These are phyloP conservation scores for Mastomys coucha DNA, from an alignment of 2,113 vertebrate genomes.

Conservation along the genomic window DNA sequence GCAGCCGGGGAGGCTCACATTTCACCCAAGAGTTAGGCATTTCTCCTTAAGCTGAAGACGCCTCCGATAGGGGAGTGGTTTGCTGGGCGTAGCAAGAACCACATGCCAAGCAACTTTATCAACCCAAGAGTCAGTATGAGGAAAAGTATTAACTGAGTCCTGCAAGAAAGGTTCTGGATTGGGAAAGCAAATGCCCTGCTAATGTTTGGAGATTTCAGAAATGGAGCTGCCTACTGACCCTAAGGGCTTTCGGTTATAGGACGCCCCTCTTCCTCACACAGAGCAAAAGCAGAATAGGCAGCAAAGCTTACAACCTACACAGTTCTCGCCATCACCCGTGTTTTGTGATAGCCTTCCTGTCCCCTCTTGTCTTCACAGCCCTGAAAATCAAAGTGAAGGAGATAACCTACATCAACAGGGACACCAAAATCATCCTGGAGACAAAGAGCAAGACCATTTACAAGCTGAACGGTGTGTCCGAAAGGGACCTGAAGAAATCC, in stretches of 20 bases:
- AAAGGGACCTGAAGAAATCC: conserved; percentile 94
- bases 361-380: conserved; percentile 85
- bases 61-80: conserved; percentile 69
- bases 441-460: conserved; percentile 98
- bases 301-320: background rate
- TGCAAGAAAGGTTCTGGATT: conserved; percentile 63
- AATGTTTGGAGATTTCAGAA: conserved; percentile 88
- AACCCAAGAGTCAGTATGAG: conserved; percentile 53
- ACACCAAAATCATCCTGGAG: conserved; percentile 98
- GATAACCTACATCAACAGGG: conserved; percentile 98
- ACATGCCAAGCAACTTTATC: background rate
- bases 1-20: conserved; percentile 81
- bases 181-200: conserved; percentile 83
- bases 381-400: conserved; percentile 99
- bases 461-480: conserved; percentile 96
- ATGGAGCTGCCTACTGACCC: conserved; percentile 87
- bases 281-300: conserved; percentile 71
- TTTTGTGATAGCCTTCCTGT: conserved; percentile 33
- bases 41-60: conserved; percentile 71
- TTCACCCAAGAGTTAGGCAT: conserved; percentile 81
- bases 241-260: conserved; percentile 79
- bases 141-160: conserved; percentile 75
- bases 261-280: conserved; percentile 71
- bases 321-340: conserved; percentile 48
- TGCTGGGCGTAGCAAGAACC: conserved; percentile 20